Evolutionary conservation across 92 coral and sea anemone genomes (phyloP).

Genomic region (Scolanthus callimorphus): DNA sequence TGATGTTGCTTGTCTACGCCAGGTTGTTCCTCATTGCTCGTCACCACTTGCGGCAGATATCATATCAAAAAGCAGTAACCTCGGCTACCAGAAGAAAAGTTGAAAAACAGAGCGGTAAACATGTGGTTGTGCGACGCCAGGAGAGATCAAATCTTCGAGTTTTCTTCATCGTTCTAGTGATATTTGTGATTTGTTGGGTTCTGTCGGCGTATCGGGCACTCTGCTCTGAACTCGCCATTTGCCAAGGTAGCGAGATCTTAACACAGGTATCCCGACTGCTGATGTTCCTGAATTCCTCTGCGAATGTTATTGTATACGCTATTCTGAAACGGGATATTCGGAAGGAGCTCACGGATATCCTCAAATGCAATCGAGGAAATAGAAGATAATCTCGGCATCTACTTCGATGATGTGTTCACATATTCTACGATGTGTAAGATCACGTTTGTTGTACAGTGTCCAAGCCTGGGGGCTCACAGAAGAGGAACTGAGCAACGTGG

Average conservation of each 20-base stretch:
- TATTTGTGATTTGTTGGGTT: constrained; percentile 33
- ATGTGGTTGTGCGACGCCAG: not conserved
- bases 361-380: no score
- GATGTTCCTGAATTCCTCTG: constrained; percentile 26
- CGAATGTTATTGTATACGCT: constrained; percentile 30
- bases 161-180: constrained; percentile 11
- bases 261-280: constrained; percentile 29
- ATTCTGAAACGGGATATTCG: constrained; percentile 14
- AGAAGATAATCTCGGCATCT: no score
- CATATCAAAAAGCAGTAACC: not conserved
- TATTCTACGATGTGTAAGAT: no score
- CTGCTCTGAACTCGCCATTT: constrained; percentile 13
- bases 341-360: not conserved
- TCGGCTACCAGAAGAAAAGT: not conserved
- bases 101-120: no score
- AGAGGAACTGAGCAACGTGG: no score
- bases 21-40: not conserved
- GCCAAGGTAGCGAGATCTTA: constrained; percentile 4
- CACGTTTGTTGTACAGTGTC: no score
- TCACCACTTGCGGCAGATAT: not conserved
- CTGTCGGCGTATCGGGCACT: constrained; percentile 34
- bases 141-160: constrained; percentile 31
- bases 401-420: no score
- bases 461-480: no score
- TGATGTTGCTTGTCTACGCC: not conserved